These are phyloP conservation scores for Geophilus truncorum DNA, from an alignment of 2,888 invertebrate species.

Conservation along the genomic window DNA sequence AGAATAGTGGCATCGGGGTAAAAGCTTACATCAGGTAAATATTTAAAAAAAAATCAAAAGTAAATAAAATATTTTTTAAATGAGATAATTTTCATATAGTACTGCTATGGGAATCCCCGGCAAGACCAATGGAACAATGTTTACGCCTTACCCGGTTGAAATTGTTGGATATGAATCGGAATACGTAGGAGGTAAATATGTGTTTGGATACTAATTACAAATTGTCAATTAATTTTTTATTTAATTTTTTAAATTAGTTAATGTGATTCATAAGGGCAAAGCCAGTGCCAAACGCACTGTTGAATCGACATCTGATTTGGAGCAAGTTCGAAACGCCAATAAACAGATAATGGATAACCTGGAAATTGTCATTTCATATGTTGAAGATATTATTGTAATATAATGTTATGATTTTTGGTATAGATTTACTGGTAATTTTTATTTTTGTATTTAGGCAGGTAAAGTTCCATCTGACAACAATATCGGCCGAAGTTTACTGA, in stretches of 20 bases:
- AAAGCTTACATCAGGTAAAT: constrained; percentile 76
- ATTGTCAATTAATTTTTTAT: not conserved
- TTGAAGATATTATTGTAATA: constrained; percentile 76
- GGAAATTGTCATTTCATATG: constrained; percentile 70
- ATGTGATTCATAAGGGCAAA: constrained; percentile 78
- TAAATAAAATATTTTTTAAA: not conserved
- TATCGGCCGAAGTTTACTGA: constrained; percentile 82
- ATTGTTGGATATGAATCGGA: constrained; percentile 89
- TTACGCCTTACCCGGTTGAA: constrained; percentile 88
- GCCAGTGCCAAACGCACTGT: constrained; percentile 58
- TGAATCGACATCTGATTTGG: constrained; percentile 51
- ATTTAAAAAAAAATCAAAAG: not conserved
- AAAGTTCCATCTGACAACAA: constrained; percentile 71
- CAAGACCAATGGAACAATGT: constrained; percentile 90
- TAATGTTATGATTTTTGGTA: not conserved
- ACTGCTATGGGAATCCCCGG: constrained; percentile 77
- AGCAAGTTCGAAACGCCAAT: constrained; percentile 82
- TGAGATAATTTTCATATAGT: constrained; percentile 35
- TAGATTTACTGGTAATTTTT: not conserved
- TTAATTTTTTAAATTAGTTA: constrained; percentile 49
- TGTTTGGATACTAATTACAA: not conserved
- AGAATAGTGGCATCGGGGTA: constrained; percentile 83
- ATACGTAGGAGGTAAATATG: constrained; percentile 56
- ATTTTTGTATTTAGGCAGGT: constrained; percentile 54
- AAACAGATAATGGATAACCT: constrained; percentile 68